These are phyloP conservation scores for Hirtodrosophila cameraria DNA, from an alignment of 2,888 invertebrate genomes.

Conservation along the genomic window DNA sequence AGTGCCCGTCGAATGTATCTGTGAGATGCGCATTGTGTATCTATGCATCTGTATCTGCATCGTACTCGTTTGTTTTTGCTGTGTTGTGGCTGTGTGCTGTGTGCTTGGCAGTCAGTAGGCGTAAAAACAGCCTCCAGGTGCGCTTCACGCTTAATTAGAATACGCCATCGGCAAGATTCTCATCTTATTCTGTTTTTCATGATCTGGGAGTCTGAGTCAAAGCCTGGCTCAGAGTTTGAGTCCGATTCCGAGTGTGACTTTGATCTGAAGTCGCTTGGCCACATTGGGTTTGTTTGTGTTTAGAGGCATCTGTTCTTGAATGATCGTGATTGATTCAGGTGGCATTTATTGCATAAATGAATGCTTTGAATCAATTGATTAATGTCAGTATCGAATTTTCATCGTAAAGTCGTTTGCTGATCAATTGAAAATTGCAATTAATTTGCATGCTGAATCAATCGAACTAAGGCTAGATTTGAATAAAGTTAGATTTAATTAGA, in stretches of 20 bases:
- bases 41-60: constrained; percentile 11
- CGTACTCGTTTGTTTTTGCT: background rate
- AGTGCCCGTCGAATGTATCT: constrained; percentile 14
- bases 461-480: too few species aligned
- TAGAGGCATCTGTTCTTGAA: constrained; percentile 14
- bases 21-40: constrained; percentile 9
- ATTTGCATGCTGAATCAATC: background rate
- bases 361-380: constrained; percentile 38
- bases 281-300: background rate
- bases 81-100: background rate
- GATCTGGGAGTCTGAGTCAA: constrained; percentile 1
- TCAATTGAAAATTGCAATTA: constrained; percentile 8
- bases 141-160: constrained; percentile 84
- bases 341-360: constrained; percentile 42
- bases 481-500: too few species aligned
- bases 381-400: constrained; percentile 34
- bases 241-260: background rate
- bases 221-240: background rate
- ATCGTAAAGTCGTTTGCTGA: constrained; percentile 22
- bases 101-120: constrained; percentile 65
- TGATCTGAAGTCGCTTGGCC: constrained; percentile 20
- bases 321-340: constrained; percentile 65
- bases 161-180: constrained; percentile 54
- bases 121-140: constrained; percentile 83
- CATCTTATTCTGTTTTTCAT: constrained; percentile 26